Base-by-base conservation (phyloP, 2,113 vertebrate species). In the Calidris pugnax region DNA sequence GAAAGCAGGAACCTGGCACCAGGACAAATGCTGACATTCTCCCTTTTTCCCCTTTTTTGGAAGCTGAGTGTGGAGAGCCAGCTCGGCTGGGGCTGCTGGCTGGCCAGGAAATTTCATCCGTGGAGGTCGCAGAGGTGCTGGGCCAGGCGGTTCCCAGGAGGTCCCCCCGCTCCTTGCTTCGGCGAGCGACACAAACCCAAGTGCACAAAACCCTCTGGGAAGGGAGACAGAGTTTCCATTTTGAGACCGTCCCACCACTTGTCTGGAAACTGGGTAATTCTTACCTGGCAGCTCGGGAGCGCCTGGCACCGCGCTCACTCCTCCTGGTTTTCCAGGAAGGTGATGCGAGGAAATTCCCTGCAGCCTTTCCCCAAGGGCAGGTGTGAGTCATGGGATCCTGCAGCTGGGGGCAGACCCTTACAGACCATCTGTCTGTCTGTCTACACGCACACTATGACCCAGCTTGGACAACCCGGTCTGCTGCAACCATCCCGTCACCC, bases 321-420 rank as follows among this genome's bases (percentile, higher is more conserved):
- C 87, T 79, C 45, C 50, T 80, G 85, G 59, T 96, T 98, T 98
- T 96, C 90, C 97, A 92, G 94, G 92, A 97, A 97, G 91, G 56
- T 55, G 51, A 62, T 9, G 60, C 15, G 69, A 76, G 74, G 86
- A 85, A 80, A 62, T 33, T 93, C 83, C 87, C 57, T 5, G 10
- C 28, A 87, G 43, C 23, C n/a, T 87, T 89, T 89, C 50, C 77
- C 60, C 80, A 53, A 62, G 76, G 90, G 90, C 85, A 57, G 33
- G 43, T 20, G 74, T 95, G 97, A 95, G 83, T 95, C 96, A 97
- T 11, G 41, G 88, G 41, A 86, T 87, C 74, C 90, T 69, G 50
- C 76, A 87, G 79, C 86, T 75, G 77, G 96, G 90, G 73, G 82
- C 89, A 91, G 47, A 68, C 68, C 86, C 87, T 78, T 63, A 30